Evolutionary conservation across 1,140 invertebrate species (phyloP).

Genomic region (Ostrea denselamellosa): DNA sequence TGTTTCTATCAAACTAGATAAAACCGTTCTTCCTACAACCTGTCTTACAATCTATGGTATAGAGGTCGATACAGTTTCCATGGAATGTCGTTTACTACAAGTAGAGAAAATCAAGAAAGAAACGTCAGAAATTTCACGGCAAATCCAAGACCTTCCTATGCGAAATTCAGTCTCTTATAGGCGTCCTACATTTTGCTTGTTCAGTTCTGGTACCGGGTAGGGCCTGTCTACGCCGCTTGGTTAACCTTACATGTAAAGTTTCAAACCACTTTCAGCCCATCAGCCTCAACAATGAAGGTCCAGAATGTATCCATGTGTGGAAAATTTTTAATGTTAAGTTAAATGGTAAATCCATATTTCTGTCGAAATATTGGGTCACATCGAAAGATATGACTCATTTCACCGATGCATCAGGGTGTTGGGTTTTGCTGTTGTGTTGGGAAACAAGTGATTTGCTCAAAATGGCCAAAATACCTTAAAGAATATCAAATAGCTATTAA

Average conservation of each 20-base stretch:
- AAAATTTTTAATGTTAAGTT: slow-evolving; percentile 39
- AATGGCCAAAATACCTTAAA: not conserved
- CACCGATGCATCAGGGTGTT: slow-evolving; percentile 45
- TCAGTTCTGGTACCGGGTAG: too few species aligned
- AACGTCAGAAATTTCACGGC: too few species aligned
- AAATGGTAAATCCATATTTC: slow-evolving; percentile 53
- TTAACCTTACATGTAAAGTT: too few species aligned
- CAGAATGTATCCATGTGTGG: slow-evolving; percentile 30
- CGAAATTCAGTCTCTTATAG: too few species aligned
- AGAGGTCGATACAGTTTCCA: slow-evolving; percentile 54
- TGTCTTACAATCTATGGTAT: slow-evolving; percentile 42
- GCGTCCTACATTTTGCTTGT: too few species aligned
- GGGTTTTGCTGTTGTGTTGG: slow-evolving; percentile 37
- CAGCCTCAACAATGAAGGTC: slow-evolving; percentile 38
- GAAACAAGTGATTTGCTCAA: slow-evolving; percentile 38
- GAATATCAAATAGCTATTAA: slow-evolving; percentile 35
- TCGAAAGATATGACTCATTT: slow-evolving; percentile 31
- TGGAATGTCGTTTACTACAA: too few species aligned
- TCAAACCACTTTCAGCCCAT: too few species aligned
- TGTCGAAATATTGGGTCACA: slow-evolving; percentile 32
- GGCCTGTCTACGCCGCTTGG: too few species aligned
- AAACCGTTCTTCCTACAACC: slow-evolving; percentile 38
- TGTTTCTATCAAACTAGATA: slow-evolving; percentile 40
- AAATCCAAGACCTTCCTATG: too few species aligned
- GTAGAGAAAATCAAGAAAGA: slow-evolving; percentile 26